Evolutionary conservation across 2,113 vertebrate genomes (phyloP), one percentile per base, ranked within the genome.

Genomic region (Riparia riparia): DNA sequence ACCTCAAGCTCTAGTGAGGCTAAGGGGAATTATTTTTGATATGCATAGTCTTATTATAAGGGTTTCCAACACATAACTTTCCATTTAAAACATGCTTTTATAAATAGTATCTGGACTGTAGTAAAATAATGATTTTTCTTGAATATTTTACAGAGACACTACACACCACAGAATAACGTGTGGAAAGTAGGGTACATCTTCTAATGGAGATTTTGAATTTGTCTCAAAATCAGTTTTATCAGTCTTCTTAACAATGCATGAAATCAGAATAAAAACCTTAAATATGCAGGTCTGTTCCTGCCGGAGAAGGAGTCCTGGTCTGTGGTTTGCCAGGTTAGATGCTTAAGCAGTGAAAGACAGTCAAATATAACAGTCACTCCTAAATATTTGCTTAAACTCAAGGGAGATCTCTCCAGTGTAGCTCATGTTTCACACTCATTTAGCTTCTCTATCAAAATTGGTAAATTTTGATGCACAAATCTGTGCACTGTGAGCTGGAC

Each of bases 161-260:
- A 37, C 10, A 12, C 11, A n/a, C 5, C 19, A 61, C 9, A 39
- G 12, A 41, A 17, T 63, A 34, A 31, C 0, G 0, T 14, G 18
- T 20, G 12, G 13, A 17, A 84, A 47, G 56, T 58, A 11, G 81
- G 12, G 12, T 70, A 7, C 9, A 41, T 20, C 24, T 68, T 79
- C 64, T 22, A 74, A 65, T 32, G 18, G 16, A 81, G 14, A 34
- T 66, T 61, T 65, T 29, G 54, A 77, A 70, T 58, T 83, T 45
- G 9, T 25, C 39, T 45, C 31, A 65, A 56, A 60, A 34, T 45
- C 26, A 9, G 15, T 51, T 73, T 70, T 83, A 18, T 45, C 13
- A 61, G 14, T 6, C 5, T 45, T 73, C 64, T 70, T 47, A 50
- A 18, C 17, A 45, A 16, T 20, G 3, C 16, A 73, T 86, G 3